Base-by-base conservation (phyloP, 1,140 invertebrate genomes). In the Dreissena polymorpha region DNA sequence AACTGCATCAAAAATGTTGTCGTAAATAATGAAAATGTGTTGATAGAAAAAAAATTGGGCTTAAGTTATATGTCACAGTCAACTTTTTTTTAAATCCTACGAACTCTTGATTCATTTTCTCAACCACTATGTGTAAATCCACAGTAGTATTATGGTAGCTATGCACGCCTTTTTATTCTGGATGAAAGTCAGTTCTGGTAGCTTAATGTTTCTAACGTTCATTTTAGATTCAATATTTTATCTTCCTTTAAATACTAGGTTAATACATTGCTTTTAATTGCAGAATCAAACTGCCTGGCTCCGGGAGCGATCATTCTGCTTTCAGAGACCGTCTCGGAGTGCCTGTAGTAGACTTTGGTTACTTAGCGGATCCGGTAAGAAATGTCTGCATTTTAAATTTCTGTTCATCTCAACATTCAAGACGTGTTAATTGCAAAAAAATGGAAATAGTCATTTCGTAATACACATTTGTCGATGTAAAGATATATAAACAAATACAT, bases 241-340 rank as follows among this genome's bases (percentile, higher is more conserved):
- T n/a, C 18, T 23, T 23, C 60, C 18, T 23, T 63, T 63, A n/a
- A 5, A 18, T 63, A 23, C 23, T 63, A 18, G 10, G 23, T 18
- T 5, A 63, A n/a, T n/a, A 63, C 60, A 7, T n/a, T 55, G 5
- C 39, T 51, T 51, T 84, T 16, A 65, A 25, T 82, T 85, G 25
- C 78, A 89, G 89, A 55, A 79, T 91, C 21, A 27, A 27, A 8
- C 63, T 80, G 25, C 67, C 89, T 5, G 92, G 92, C 10, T 91
- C 91, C 10, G 93, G 93, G 10, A 93, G 91, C 86, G 93, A 93
- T 70, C 91, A 91, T 77, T 86, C 89, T 25, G 71, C 90, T 13
- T 93, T 93, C 77, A 72, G 92, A 8, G 86, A 88, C 29, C 88
- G 82, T 55, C 72, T 90, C 29, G 93, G 92, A 13, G 83, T 93